Evolutionary conservation across 64 coral and sea anemone species (phyloP).

Genomic region (Cladopsammia gracilis): DNA sequence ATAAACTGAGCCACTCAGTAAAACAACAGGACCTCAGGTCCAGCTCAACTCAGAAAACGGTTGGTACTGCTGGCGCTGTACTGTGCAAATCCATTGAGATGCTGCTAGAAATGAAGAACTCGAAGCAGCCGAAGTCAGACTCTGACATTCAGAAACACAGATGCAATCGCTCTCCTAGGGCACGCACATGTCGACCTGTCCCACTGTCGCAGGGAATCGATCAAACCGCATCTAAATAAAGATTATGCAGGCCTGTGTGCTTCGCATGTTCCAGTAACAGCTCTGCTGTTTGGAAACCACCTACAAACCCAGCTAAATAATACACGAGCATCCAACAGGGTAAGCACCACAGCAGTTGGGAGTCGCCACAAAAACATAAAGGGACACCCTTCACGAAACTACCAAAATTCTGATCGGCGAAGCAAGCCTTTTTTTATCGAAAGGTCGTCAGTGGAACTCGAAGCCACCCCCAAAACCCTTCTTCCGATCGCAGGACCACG

Average conservation of each 20-base stretch:
- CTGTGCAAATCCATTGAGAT: constrained; percentile 28
- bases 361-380: not conserved
- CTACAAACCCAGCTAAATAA: constrained; percentile 52
- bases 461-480: constrained; percentile 3
- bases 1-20: constrained; percentile 41
- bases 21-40: constrained; percentile 41
- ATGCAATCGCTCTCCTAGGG: constrained; percentile 19
- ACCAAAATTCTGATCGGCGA: not conserved
- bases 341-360: not conserved
- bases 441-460: constrained; percentile 35
- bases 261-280: constrained; percentile 10
- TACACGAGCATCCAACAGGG: constrained; percentile 47
- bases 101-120: constrained; percentile 21
- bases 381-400: constrained; percentile 19
- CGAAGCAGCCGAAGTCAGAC: constrained; percentile 7
- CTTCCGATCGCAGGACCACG: constrained; percentile 14
- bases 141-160: constrained; percentile 35
- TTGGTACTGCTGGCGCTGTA: not conserved
- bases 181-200: constrained; percentile 46
- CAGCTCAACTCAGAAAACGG: constrained; percentile 22
- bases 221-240: constrained; percentile 59
- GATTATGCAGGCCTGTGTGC: constrained; percentile 38
- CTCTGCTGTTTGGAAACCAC: constrained; percentile 47
- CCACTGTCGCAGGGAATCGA: constrained; percentile 13
- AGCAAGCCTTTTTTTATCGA: constrained; percentile 43